Conservation (phyloP, 2,888 invertebrate genomes). For the Apantesis nais region DNA sequence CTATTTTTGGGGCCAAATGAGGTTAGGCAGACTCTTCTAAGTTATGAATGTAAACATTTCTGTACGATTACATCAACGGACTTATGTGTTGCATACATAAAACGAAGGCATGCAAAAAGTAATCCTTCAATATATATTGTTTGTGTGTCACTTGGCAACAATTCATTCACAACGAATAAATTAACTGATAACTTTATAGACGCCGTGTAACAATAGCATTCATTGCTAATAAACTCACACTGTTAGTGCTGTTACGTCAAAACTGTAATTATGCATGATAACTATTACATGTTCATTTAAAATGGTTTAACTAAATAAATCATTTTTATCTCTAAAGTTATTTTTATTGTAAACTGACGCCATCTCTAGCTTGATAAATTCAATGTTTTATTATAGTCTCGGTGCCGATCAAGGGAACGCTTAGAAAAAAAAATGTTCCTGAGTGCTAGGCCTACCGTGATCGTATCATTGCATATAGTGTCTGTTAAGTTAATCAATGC, state of each 20-base stretch:
- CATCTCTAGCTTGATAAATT: conserved; percentile 3
- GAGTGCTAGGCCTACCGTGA: background rate
- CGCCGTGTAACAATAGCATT: conserved; percentile 27
- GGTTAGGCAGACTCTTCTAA: background rate
- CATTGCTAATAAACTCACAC: conserved; percentile 29
- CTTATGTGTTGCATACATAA: conserved; percentile 37
- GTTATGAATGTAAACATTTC: conserved; percentile 32
- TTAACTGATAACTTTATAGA: conserved; percentile 29
- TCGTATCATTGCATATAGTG: background rate
- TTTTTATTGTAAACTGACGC: conserved; percentile 30
- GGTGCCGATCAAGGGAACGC: background rate
- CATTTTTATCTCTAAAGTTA: conserved; percentile 20
- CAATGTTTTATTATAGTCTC: background rate
- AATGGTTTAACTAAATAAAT: conserved; percentile 35
- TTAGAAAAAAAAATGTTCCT: background rate
- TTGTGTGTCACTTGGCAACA: conserved; percentile 34
- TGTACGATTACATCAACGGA: conserved; percentile 32
- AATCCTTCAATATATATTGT: conserved; percentile 26
- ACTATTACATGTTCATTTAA: conserved; percentile 40
- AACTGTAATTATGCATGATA: conserved; percentile 25
- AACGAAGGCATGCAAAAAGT: conserved; percentile 25
- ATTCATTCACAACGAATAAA: conserved; percentile 38
- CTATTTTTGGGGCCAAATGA: too few relatives aligned
- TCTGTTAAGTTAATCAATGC: background rate
- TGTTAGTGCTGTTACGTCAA: conserved; percentile 27